Evolutionary conservation across 2,797 vertebrate species (phyloP).

Genomic region (Rhinichthys osculus): DNA sequence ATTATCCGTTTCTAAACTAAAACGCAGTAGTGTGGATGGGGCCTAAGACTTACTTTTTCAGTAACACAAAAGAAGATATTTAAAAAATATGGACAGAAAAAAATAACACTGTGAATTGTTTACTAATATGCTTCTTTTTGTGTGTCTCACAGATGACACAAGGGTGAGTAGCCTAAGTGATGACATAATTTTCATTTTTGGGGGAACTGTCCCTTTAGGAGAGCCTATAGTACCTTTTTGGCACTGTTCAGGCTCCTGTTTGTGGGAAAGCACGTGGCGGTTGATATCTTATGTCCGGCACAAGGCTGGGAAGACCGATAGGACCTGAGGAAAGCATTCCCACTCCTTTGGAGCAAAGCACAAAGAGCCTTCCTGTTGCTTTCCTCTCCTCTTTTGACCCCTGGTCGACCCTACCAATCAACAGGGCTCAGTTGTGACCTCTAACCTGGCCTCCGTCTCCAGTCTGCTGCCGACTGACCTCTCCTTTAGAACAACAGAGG

Average conservation of each 20-base stretch:
- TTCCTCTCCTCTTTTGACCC: conserved; percentile 51
- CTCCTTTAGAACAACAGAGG: conserved; percentile 51
- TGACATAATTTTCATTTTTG: background rate
- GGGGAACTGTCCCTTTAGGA: background rate
- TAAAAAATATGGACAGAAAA: background rate
- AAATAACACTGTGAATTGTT: background rate
- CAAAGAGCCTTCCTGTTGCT: conserved; percentile 61
- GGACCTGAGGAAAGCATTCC: conserved; percentile 33
- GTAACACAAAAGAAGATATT: background rate
- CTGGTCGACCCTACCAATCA: conserved; percentile 55
- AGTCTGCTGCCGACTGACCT: conserved; percentile 57
- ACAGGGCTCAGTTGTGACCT: conserved; percentile 56
- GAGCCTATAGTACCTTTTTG: background rate
- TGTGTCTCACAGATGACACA: background rate
- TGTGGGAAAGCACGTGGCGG: conserved; percentile 45
- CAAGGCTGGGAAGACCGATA: conserved; percentile 39
- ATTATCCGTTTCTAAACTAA: no score
- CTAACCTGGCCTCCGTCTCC: conserved; percentile 57
- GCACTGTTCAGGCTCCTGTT: conserved; percentile 3
- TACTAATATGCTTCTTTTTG: background rate
- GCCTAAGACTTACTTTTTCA: no score
- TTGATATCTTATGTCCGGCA: conserved; percentile 37
- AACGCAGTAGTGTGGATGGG: no score
- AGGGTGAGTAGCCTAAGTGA: background rate
- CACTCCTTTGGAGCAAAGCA: conserved; percentile 39